Evolutionary conservation across 2,797 vertebrate species (phyloP).

Genomic region (Knipowitschia caucasica): DNA sequence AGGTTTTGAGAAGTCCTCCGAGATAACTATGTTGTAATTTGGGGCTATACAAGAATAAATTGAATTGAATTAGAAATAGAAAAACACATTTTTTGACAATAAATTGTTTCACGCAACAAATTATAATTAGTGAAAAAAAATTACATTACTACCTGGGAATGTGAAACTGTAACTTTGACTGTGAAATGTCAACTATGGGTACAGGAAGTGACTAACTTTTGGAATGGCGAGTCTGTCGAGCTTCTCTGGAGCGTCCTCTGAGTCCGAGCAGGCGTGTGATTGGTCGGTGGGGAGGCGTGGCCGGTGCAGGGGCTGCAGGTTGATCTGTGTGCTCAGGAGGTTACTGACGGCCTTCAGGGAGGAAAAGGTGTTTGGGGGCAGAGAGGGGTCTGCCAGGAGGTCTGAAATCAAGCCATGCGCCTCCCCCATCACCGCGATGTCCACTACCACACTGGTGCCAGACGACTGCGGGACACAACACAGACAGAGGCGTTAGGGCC

Average conservation of each 20-base stretch:
- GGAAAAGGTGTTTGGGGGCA: slow-evolving; percentile 91
- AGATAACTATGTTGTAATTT: too few species aligned
- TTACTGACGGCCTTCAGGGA: slow-evolving; percentile 94
- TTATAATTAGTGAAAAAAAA: too few species aligned
- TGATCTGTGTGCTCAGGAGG: slow-evolving; percentile 92
- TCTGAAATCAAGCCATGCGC: slow-evolving; percentile 96
- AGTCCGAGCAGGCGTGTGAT: slow-evolving; percentile 85
- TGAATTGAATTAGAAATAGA: too few species aligned
- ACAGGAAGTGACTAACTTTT: slow-evolving; percentile 82
- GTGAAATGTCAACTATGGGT: too few species aligned
- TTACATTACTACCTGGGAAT: neutral
- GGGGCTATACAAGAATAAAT: too few species aligned
- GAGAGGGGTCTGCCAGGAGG: slow-evolving; percentile 89
- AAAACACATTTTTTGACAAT: too few species aligned
- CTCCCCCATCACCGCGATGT: slow-evolving; percentile 96
- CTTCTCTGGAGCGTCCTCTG: slow-evolving; percentile 85
- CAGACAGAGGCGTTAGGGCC: too few species aligned
- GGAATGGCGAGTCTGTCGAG: slow-evolving; percentile 86
- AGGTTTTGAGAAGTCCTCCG: too few species aligned
- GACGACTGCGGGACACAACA: slow-evolving; percentile 72
- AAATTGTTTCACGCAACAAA: too few species aligned
- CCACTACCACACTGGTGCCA: slow-evolving; percentile 89
- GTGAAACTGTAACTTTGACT: too few species aligned
- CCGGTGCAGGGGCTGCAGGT: slow-evolving; percentile 89
- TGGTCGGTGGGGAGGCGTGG: slow-evolving; percentile 75